A percentile compares a stretch with the other conserved stretches of the same genome.
Evolutionary conservation across 2,113 vertebrate genomes (phyloP).

Genomic region (Martes martes): DNA sequence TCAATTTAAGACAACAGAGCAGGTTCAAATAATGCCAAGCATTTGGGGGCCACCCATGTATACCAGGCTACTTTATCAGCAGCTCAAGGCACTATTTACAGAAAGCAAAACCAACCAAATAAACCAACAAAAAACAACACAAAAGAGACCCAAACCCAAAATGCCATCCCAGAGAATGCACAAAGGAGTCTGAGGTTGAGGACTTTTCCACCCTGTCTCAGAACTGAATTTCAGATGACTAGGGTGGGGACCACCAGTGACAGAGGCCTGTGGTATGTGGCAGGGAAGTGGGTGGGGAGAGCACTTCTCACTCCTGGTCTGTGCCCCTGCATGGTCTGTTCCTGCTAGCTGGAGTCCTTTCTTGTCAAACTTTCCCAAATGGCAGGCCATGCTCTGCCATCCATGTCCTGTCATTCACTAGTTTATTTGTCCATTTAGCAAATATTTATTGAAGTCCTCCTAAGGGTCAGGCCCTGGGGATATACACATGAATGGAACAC

Average conservation of each 20-base stretch:
- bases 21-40: conserved; percentile 47
- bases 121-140: not conserved
- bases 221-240: not conserved
- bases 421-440: conserved; percentile 21
- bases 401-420: not conserved
- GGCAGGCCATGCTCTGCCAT: not conserved
- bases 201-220: not conserved
- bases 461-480: not conserved
- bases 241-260: not conserved
- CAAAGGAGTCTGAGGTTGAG: not conserved
- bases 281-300: no score
- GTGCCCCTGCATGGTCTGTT: accelerated
- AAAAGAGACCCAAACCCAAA: not conserved
- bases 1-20: conserved; percentile 48
- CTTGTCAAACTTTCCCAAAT: not conserved
- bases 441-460: conserved; percentile 12
- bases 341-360: not conserved
- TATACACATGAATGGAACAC: not conserved
- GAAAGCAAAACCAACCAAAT: conserved; percentile 25
- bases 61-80: conserved; percentile 41
- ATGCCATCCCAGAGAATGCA: not conserved
- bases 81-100: not conserved
- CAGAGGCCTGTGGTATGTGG: not conserved
- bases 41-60: conserved; percentile 59
- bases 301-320: not conserved